Evolutionary conservation across 2,888 invertebrate genomes (phyloP).

Genomic region (Therioaphis trifolii): DNA sequence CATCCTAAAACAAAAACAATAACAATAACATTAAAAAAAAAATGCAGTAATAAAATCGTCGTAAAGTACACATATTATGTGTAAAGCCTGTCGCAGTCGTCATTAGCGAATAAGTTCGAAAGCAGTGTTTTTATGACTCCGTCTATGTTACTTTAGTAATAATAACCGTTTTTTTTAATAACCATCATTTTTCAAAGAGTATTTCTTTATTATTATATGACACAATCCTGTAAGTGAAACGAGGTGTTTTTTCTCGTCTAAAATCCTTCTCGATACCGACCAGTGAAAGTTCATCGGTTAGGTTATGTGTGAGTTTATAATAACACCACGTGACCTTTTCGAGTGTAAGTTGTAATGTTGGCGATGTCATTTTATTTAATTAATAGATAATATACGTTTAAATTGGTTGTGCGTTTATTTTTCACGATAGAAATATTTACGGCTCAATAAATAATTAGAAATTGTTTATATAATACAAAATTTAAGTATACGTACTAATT

Average conservation of each 20-base stretch:
- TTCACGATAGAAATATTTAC: too few species aligned
- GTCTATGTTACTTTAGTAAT: not conserved
- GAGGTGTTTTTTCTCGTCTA: slow-evolving; percentile 4
- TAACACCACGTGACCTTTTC: slow-evolving; percentile 35
- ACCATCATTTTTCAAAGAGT: not conserved
- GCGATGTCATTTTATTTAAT: slow-evolving; percentile 48
- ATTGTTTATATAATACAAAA: too few species aligned
- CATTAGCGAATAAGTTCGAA: slow-evolving; percentile 29
- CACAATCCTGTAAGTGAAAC: slow-evolving; percentile 24
- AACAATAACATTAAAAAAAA: slow-evolving; percentile 11
- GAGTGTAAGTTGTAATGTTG: not conserved
- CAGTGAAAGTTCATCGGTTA: slow-evolving; percentile 39
- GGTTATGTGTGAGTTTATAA: slow-evolving; percentile 3
- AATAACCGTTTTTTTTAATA: not conserved
- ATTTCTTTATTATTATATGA: slow-evolving; percentile 5
- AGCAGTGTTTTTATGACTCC: slow-evolving; percentile 14
- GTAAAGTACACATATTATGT: not conserved
- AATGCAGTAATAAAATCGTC: not conserved
- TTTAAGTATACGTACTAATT: too few species aligned
- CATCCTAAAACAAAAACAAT: slow-evolving; percentile 35
- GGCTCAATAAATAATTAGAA: too few species aligned
- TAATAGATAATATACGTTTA: slow-evolving; percentile 31
- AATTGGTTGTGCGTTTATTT: too few species aligned
- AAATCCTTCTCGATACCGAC: slow-evolving; percentile 22
- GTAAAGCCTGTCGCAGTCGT: not conserved